These are phyloP conservation scores for Gasteruption jaculator DNA, from an alignment of 2,888 invertebrate species.

Conservation along the genomic window DNA sequence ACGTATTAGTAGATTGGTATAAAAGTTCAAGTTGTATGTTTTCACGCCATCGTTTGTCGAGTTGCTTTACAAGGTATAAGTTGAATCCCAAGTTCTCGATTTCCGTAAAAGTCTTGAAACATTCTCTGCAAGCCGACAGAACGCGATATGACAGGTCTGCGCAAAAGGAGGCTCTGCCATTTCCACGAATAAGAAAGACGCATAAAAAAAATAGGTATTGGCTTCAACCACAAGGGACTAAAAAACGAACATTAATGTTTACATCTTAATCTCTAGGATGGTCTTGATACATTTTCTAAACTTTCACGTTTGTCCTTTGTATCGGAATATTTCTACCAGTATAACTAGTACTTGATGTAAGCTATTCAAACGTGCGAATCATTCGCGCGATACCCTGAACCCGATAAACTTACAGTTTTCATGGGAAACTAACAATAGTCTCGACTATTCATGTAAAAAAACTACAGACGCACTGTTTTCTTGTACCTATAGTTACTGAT, in stretches of 20 bases:
- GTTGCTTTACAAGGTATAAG: slow-evolving; percentile 27
- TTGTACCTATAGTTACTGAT: no score
- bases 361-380: no score
- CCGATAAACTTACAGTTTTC: no score
- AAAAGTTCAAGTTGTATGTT: no score
- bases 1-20: no score
- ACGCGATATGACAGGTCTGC: slow-evolving; percentile 24
- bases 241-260: slow-evolving; percentile 22
- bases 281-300: slow-evolving; percentile 6
- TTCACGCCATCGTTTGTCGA: slow-evolving; percentile 23
- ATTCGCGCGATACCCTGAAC: no score
- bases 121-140: slow-evolving; percentile 27
- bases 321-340: background rate
- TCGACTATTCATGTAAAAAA: no score
- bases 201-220: no score
- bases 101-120: slow-evolving; percentile 42
- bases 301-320: slow-evolving; percentile 4
- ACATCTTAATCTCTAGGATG: slow-evolving; percentile 30
- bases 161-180: slow-evolving; percentile 32
- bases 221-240: no score
- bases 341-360: background rate
- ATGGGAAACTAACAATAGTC: no score
- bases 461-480: no score
- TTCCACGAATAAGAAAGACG: slow-evolving; percentile 34
- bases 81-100: slow-evolving; percentile 37